Percentiles rank a stretch among this genome's conserved stretches.
Conservation (phyloP, 2,113 vertebrate genomes). For the Neoarius graeffei region DNA sequence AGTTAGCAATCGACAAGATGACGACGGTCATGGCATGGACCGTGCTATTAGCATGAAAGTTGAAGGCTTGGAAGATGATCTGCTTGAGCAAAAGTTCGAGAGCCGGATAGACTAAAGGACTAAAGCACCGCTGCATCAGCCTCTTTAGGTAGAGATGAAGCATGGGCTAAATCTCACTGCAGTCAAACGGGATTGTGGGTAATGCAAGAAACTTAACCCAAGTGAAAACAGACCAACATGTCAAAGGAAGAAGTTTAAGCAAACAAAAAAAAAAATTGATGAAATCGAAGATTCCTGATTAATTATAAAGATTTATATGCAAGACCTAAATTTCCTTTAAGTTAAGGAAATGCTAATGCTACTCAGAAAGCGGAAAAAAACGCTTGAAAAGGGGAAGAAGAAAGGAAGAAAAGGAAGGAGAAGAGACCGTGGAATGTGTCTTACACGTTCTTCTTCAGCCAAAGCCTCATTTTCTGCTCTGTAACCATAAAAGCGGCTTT, state of each 20-base stretch:
- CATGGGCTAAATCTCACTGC: background rate
- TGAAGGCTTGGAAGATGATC: background rate
- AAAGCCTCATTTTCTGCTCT: background rate
- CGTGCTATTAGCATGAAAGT: background rate
- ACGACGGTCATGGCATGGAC: background rate
- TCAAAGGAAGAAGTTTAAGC: background rate
- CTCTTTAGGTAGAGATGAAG: background rate
- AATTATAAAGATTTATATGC: background rate
- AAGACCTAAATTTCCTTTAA: background rate
- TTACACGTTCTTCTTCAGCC: background rate
- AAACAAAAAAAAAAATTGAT: background rate
- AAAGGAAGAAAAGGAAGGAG: background rate
- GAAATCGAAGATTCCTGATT: background rate
- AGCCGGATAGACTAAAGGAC: background rate
- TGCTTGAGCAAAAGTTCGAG: background rate
- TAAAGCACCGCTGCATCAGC: background rate
- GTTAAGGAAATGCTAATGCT: background rate
- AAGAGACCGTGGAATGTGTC: constrained; percentile 50
- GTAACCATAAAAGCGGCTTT: constrained; percentile 24
- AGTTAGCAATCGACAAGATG: background rate
- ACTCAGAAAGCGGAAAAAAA: background rate
- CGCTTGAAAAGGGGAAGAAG: background rate
- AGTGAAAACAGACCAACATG: too few species aligned
- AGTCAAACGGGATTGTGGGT: too few species aligned
- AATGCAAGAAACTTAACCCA: too few species aligned